Conservation (phyloP, 2,797 vertebrate species). For the Gephyroberyx darwinii region DNA sequence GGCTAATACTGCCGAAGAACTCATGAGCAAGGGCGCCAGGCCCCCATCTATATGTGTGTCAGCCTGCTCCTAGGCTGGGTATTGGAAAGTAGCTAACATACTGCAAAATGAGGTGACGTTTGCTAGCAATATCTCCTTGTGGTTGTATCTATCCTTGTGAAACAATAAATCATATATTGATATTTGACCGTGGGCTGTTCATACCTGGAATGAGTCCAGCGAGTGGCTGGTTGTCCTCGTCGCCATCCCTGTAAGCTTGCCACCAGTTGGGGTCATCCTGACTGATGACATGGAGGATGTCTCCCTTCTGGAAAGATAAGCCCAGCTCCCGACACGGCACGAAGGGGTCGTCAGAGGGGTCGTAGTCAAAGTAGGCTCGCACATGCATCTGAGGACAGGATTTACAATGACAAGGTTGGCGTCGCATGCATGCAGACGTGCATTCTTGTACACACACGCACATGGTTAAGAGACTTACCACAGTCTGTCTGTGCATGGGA, state of each 20-base stretch:
- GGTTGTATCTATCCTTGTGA: slow-evolving; percentile 7
- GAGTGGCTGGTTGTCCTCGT: slow-evolving; percentile 96
- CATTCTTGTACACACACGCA: slow-evolving; percentile 5
- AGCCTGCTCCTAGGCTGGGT: too few species aligned
- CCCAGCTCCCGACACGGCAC: slow-evolving; percentile 97
- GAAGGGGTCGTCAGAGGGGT: slow-evolving; percentile 97
- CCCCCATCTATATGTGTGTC: too few species aligned
- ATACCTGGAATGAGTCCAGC: slow-evolving; percentile 96
- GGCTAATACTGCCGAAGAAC: too few species aligned
- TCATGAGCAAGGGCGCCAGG: too few species aligned
- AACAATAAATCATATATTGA: slow-evolving; percentile 22
- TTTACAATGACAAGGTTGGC: slow-evolving; percentile 31
- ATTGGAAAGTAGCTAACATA: too few species aligned
- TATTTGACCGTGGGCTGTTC: slow-evolving; percentile 19
- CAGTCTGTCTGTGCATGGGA: slow-evolving; percentile 87
- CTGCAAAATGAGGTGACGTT: not conserved
- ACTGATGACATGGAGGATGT: slow-evolving; percentile 98
- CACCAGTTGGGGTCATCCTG: slow-evolving; percentile 99
- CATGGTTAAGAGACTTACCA: slow-evolving; percentile 84
- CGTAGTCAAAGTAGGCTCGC: slow-evolving; percentile 96
- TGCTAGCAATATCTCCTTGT: not conserved
- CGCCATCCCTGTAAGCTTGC: slow-evolving; percentile 98
- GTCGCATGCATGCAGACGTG: slow-evolving; percentile 35
- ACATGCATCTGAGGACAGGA: slow-evolving; percentile 88
- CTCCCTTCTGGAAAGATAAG: slow-evolving; percentile 96